Evolutionary conservation across 2,797 vertebrate species (phyloP), one percentile per base, ranked within the genome.

Genomic region (Gambusia yucatana): DNA sequence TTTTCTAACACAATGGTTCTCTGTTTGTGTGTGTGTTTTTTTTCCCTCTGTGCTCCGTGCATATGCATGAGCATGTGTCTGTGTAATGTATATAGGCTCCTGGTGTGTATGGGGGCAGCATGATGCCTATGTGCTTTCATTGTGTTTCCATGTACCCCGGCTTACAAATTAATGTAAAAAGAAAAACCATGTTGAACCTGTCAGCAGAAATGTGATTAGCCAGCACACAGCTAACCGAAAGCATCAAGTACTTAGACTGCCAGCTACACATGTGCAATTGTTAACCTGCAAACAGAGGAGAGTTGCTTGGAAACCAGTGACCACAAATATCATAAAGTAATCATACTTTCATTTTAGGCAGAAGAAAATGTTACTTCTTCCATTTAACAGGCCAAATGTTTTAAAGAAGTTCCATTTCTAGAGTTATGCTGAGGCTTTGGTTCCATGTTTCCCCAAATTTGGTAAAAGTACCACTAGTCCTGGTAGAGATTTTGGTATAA

Each of bases 131-230:
- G 41, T 59, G 75, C 17, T 52, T 76, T 75, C 44, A 74, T 78
- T 20, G 9, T 55, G 69, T 80, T 83, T 76, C 16, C 25, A 25
- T 16, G 73, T 61, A 25, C 80, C 72, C 77, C 36, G 57, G 75
- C 17, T 75, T 65, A 55, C 52, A 87, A 87, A 88, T 86, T 55
- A 77, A 75, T 59, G 77, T 78, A 44, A 77, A 83, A 88, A 44
- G 75, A 88, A 85, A 89, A 76, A 88, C 46, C 8, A 65, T 8
- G 77, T 73, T 9, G 22, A 82, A 61, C 75, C 67, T 84, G 77
- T 90, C 71, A 69, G 86, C 77, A 82, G 67, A 88, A 83, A 89
- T 82, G 86, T 76, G 91, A 91, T 94, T 93, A 92, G 81, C 81
- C 79, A 80, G 77, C 88, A 88, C 86, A 73, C 25, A 63, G 84